Evolutionary conservation across 2,797 vertebrate species (phyloP).

Genomic region (Halcyon smyrnensis): DNA sequence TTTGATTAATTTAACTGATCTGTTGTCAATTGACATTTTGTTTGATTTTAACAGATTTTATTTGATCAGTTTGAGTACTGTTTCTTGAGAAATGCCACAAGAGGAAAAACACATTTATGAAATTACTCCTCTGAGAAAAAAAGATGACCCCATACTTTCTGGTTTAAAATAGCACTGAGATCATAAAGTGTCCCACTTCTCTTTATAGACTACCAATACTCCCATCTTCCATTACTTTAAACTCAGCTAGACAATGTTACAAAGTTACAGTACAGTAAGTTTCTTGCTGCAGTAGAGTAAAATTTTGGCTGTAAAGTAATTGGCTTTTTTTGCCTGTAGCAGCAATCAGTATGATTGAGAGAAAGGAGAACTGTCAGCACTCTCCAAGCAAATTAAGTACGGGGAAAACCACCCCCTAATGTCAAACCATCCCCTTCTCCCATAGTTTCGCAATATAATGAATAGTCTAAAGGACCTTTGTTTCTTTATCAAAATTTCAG

Average conservation of each 20-base stretch:
- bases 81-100: background rate
- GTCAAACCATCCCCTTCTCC: background rate
- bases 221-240: background rate
- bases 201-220: background rate
- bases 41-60: background rate
- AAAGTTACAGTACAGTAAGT: background rate
- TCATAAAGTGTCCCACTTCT: background rate
- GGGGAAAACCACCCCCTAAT: background rate
- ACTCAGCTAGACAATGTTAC: background rate
- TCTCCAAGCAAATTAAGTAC: background rate
- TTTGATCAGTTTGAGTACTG: background rate
- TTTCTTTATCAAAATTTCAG: background rate
- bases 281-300: background rate
- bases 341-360: background rate
- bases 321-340: background rate
- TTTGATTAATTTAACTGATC: background rate
- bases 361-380: background rate
- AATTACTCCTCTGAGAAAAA: background rate
- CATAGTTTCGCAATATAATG: background rate
- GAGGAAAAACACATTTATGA: background rate
- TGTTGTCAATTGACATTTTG: background rate
- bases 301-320: background rate
- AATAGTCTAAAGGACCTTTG: background rate
- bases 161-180: constrained; percentile 4
- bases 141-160: background rate